Conservation (phyloP, 2,888 invertebrate genomes). For the Phaedon cochleariae region DNA sequence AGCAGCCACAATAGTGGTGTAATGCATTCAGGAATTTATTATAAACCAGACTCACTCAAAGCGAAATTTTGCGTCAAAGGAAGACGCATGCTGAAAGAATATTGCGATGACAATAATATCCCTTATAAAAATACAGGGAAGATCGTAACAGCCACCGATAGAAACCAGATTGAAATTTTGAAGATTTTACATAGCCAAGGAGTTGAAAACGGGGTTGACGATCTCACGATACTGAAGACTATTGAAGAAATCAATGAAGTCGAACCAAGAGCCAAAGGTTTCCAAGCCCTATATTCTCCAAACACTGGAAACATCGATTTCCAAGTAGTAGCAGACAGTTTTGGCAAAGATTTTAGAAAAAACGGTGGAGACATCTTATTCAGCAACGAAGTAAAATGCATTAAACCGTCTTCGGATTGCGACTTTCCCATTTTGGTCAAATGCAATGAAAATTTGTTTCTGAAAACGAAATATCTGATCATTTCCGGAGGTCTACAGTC, state of each 20-base stretch:
- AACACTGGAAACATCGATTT: conserved; percentile 91
- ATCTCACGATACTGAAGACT: conserved; percentile 64
- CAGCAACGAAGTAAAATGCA: conserved; percentile 72
- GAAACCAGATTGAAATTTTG: conserved; percentile 73
- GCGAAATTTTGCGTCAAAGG: conserved; percentile 93
- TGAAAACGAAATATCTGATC: conserved; percentile 77
- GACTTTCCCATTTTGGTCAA: conserved; percentile 65
- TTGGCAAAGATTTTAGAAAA: conserved; percentile 79
- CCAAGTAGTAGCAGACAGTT: conserved; percentile 79
- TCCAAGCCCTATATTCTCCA: conserved; percentile 77
- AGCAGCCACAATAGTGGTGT: conserved; percentile 97
- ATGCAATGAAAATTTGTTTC: conserved; percentile 59
- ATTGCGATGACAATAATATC: conserved; percentile 81
- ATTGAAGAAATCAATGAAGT: conserved; percentile 40
- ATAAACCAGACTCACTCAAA: conserved; percentile 81
- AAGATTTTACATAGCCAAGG: conserved; percentile 70
- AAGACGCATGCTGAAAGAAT: conserved; percentile 77
- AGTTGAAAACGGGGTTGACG: conserved; percentile 66
- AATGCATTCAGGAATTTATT: conserved; percentile 91
- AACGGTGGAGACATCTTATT: conserved; percentile 77
- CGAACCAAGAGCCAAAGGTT: conserved; percentile 63
- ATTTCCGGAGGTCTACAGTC: conserved; percentile 94
- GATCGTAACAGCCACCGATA: conserved; percentile 83
- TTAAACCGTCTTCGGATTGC: conserved; percentile 65
- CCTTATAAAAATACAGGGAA: conserved; percentile 92